A percentile compares a stretch with the other conserved stretches of the same genome.
Conservation (phyloP, 2,797 vertebrate species). For the Amphiprion clarkii region DNA sequence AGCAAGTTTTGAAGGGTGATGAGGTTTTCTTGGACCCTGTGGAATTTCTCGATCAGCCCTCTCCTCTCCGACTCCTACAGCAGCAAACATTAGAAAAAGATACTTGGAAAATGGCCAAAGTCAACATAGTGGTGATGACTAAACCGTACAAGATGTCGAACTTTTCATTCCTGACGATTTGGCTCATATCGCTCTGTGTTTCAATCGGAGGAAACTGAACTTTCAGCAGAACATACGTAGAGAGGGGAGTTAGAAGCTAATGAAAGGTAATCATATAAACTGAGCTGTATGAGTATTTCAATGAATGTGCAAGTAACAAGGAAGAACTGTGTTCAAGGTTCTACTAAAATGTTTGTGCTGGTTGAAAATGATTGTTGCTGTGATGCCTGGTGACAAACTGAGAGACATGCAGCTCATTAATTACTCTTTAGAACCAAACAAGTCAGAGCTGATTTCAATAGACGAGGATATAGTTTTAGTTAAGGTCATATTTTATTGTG, state of each 20-base stretch:
- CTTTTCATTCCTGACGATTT: neutral
- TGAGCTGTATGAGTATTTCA: neutral
- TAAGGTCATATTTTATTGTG: neutral
- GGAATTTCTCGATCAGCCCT: slow-evolving; percentile 94
- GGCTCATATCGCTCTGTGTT: neutral
- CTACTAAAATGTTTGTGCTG: slow-evolving; percentile 14
- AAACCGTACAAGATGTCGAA: neutral
- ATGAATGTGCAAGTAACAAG: neutral
- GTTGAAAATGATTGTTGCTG: neutral
- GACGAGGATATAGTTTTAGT: neutral
- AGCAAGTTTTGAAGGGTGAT: slow-evolving; percentile 93
- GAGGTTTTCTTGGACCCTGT: slow-evolving; percentile 97
- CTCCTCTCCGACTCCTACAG: slow-evolving; percentile 92
- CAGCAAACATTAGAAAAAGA: slow-evolving; percentile 24
- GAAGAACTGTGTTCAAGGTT: neutral
- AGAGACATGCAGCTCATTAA: slow-evolving; percentile 25
- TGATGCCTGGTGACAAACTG: neutral
- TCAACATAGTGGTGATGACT: neutral
- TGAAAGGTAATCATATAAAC: neutral
- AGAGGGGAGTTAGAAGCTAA: neutral
- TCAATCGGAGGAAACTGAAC: neutral
- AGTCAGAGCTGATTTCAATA: neutral
- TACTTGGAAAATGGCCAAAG: neutral
- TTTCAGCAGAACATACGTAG: neutral
- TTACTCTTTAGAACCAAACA: slow-evolving; percentile 1